These are phyloP conservation scores for Apodemia duryi DNA, from an alignment of 2,888 invertebrate genomes.

Conservation along the genomic window DNA sequence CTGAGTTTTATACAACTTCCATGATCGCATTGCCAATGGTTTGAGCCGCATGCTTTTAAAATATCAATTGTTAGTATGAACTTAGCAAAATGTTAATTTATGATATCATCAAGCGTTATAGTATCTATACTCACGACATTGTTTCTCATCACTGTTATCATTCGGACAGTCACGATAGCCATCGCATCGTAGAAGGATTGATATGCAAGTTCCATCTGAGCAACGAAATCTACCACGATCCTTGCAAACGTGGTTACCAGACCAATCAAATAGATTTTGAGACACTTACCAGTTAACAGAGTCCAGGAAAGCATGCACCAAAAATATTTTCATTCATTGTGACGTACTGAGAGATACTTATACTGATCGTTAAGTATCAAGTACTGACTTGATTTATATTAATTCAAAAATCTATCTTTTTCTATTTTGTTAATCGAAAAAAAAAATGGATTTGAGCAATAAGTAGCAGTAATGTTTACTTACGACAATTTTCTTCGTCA, in stretches of 20 bases:
- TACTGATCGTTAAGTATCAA: no score
- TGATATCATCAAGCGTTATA: slow-evolving; percentile 1
- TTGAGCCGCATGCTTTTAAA: slow-evolving; percentile 81
- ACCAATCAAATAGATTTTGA: slow-evolving; percentile 45
- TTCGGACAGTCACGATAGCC: slow-evolving; percentile 84
- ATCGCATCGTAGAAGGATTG: slow-evolving; percentile 84
- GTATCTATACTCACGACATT: slow-evolving; percentile 78
- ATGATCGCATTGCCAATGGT: slow-evolving; percentile 87
- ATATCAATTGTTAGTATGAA: slow-evolving; percentile 29
- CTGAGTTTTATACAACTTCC: slow-evolving; percentile 82
- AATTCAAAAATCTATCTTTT: neutral
- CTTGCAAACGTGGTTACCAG: slow-evolving; percentile 57
- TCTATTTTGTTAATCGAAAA: neutral
- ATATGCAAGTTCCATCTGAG: slow-evolving; percentile 86
- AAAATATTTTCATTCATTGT: slow-evolving; percentile 19
- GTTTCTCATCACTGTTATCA: slow-evolving; percentile 82
- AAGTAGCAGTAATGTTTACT: slow-evolving; percentile 9
- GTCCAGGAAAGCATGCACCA: slow-evolving; percentile 47
- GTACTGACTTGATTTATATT: neutral
- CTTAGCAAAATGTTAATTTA: slow-evolving; percentile 11
- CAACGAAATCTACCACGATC: slow-evolving; percentile 83
- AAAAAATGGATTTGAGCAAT: neutral
- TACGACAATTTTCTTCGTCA: slow-evolving; percentile 64
- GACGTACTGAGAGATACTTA: neutral
- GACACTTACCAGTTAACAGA: slow-evolving; percentile 57